These are phyloP conservation scores for Xylota segnis DNA, from an alignment of 2,888 invertebrate genomes.

Conservation along the genomic window DNA sequence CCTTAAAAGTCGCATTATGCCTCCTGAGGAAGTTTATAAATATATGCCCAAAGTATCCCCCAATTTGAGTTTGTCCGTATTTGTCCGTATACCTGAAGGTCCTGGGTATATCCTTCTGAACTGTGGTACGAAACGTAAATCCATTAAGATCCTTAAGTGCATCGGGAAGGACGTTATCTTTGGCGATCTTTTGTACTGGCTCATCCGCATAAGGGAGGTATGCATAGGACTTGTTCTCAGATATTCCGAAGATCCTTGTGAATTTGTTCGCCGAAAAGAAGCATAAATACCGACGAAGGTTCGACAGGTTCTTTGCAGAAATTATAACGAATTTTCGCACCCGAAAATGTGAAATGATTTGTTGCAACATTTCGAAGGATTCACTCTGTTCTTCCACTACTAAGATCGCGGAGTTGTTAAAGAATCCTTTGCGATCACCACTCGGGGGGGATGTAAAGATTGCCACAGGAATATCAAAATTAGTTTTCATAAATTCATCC, in stretches of 20 bases:
- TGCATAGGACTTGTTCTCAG: neutral
- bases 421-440: neutral
- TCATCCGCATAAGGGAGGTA: conserved; percentile 37
- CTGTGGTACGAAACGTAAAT: conserved; percentile 17
- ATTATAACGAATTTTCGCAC: conserved; percentile 19
- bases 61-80: neutral
- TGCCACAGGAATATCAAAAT: conserved; percentile 14
- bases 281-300: neutral
- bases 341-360: neutral
- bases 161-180: neutral
- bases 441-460: neutral
- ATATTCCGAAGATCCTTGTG: conserved; percentile 39
- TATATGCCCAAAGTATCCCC: conserved; percentile 29
- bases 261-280: conserved; percentile 32
- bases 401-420: neutral
- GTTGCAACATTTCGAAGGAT: neutral
- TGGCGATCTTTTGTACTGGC: neutral
- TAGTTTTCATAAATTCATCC: conserved; percentile 6
- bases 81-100: conserved; percentile 9
- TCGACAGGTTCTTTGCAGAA: neutral
- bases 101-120: conserved; percentile 31
- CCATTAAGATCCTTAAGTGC: conserved; percentile 38
- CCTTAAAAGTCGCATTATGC: conserved; percentile 50
- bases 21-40: conserved; percentile 17
- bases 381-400: neutral